A percentile compares a stretch with the other conserved stretches of the same genome.
Evolutionary conservation across 1,140 invertebrate species (phyloP).

Genomic region (Drosophila sproati): DNA sequence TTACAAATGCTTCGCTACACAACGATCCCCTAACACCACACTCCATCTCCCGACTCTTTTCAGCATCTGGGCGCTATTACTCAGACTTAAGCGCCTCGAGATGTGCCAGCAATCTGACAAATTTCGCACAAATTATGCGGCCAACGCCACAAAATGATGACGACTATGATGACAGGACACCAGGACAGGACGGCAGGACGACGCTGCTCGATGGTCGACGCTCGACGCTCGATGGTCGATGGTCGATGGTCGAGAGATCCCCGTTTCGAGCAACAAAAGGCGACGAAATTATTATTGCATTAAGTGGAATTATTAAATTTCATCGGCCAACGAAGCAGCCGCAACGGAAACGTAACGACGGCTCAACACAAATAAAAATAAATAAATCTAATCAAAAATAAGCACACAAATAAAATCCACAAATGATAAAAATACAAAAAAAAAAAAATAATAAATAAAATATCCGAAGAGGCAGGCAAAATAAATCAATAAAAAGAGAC

Average conservation of each 20-base stretch:
- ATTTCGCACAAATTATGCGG: conserved; percentile 81
- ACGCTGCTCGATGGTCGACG: background rate
- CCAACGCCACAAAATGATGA: conserved; percentile 73
- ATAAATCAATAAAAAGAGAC: conserved; percentile 61
- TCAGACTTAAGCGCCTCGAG: conserved; percentile 72
- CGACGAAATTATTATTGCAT: conserved; percentile 81
- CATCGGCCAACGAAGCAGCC: conserved; percentile 58
- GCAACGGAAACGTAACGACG: conserved; percentile 49
- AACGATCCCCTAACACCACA: background rate
- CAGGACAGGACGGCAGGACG: background rate
- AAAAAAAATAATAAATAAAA: conserved; percentile 25
- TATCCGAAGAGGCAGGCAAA: conserved; percentile 21
- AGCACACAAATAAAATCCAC: conserved; percentile 80
- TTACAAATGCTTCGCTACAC: conserved; percentile 64
- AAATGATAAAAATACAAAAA: conserved; percentile 67
- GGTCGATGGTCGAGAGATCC: conserved; percentile 1
- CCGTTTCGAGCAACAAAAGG: conserved; percentile 42
- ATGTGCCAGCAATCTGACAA: conserved; percentile 79
- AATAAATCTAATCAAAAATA: conserved; percentile 84
- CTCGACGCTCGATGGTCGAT: background rate
- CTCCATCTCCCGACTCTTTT: background rate
- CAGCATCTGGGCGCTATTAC: conserved; percentile 51
- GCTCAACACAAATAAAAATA: conserved; percentile 80
- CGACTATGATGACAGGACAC: conserved; percentile 43
- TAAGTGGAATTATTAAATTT: conserved; percentile 84